phyloP scores from a whole-genome alignment of 2,797 vertebrate genomes.

The Gallirallus australis region DNA sequence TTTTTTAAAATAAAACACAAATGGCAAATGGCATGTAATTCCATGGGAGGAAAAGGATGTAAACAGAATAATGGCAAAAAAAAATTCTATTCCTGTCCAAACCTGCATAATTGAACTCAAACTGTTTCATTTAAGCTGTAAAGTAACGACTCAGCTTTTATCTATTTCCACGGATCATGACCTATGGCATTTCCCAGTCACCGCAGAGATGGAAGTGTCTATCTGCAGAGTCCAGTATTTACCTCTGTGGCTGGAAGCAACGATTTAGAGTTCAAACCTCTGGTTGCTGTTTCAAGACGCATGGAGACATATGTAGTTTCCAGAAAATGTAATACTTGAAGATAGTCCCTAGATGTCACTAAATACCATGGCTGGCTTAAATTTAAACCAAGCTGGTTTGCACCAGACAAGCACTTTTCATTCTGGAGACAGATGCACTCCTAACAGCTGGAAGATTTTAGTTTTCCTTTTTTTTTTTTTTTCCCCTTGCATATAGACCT shows the following conservation, averaged over 20 bases:
- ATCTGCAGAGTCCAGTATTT: background rate
- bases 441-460: background rate
- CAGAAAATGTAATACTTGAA: constrained; percentile 24
- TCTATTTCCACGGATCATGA: background rate
- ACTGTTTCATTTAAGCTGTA: background rate
- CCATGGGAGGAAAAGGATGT: background rate
- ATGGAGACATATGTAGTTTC: fast-evolving
- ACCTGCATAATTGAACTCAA: background rate
- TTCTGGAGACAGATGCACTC: background rate
- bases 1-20: background rate
- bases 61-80: background rate
- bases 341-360: constrained; percentile 75
- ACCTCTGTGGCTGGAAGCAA: fast-evolving
- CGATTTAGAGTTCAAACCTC: background rate
- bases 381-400: background rate
- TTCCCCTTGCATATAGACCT: background rate
- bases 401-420: background rate
- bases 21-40: background rate
- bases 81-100: background rate
- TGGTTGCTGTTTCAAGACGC: background rate
- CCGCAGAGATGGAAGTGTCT: background rate
- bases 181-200: background rate
- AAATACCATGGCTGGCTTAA: constrained; percentile 45
- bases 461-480: too few species aligned
- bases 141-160: background rate